Base-by-base conservation (phyloP, 1,140 invertebrate genomes). In the Sinella curviseta region DNA sequence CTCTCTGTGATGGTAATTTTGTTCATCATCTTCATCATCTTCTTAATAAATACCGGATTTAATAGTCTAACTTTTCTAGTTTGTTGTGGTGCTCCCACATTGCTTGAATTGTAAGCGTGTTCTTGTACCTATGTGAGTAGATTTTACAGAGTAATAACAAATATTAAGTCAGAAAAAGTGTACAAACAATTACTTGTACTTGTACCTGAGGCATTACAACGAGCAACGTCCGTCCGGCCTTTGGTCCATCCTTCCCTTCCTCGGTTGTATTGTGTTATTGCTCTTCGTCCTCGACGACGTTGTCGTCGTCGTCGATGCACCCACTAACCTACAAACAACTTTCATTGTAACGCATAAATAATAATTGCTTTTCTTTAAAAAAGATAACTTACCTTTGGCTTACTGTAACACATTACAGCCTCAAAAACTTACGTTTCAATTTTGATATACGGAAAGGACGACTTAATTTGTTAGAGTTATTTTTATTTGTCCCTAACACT, bases 321-420 rank as follows among this genome's bases (percentile, higher is more conserved):
- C 65, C 65, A 70, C 65, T 70, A 70, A 70, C 65, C 65, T 70
- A 70, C 65, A 70, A 70, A 70, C 65, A 16, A 65, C 14, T 65
- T 65, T 65, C 14, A 17, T 16, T 65, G 14, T 26, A 2, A 70
- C 65, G 12, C 31, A 70, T 70, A 70, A 30, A 30, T 30, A 70
- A 70, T 70, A 30, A 70, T 70, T 70, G 4, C 65, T 33, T 14
- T 14, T 70, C 24, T 70, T 70, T 30, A 3, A 31, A 31, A 70
- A 33, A 70, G 26, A 70, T 31, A 17, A 30, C 65, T 70, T 70
- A 33, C 65, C 65, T 70, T 70, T 70, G 31, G 65, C 65, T 70
- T 24, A 70, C 65, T 70, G 65, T 70, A 70, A 70, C 65, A 70
- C 65, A 70, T 70, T 30, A 70, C 30, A 70, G 26, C 14, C 3